Percentiles rank a stretch among this genome's conserved stretches.
These are phyloP conservation scores for Caenorhabditis drosophilae DNA, from an alignment of 2,888 invertebrate species.

Conservation along the genomic window DNA sequence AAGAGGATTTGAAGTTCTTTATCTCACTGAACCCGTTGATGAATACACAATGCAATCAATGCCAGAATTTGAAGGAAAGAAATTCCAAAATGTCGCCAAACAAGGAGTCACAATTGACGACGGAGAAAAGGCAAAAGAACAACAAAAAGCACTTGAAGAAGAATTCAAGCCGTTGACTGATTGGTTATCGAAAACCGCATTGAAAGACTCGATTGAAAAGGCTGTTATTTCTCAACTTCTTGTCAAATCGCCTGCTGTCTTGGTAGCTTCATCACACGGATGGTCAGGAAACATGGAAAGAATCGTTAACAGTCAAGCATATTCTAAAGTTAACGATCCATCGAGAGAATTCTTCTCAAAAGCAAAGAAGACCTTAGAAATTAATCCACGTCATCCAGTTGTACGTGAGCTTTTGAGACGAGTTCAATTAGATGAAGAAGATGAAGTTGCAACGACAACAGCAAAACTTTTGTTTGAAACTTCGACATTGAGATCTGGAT, in stretches of 20 bases:
- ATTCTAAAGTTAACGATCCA: constrained; percentile 91
- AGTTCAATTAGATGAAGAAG: constrained; percentile 80
- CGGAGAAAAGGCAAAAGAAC: constrained; percentile 74
- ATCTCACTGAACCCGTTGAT: constrained; percentile 93
- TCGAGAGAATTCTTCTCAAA: constrained; percentile 80
- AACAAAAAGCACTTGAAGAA: constrained; percentile 78
- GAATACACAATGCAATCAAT: constrained; percentile 94
- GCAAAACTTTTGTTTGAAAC: constrained; percentile 89
- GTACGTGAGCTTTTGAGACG: constrained; percentile 86
- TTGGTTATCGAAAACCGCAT: constrained; percentile 84
- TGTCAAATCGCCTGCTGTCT: constrained; percentile 89
- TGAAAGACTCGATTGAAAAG: constrained; percentile 75
- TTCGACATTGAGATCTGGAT: constrained; percentile 92
- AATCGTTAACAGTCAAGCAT: constrained; percentile 85
- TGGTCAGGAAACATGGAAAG: constrained; percentile 99
- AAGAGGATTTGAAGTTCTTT: constrained; percentile 88
- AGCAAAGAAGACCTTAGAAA: constrained; percentile 94
- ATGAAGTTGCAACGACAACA: constrained; percentile 81
- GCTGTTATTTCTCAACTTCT: constrained; percentile 86
- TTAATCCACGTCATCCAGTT: constrained; percentile 95
- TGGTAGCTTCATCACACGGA: constrained; percentile 93
- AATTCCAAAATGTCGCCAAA: constrained; percentile 99
- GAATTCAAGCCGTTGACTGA: constrained; percentile 86
- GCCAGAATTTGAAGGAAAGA: constrained; percentile 97
- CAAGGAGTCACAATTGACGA: constrained; percentile 76